phyloP scores from a whole-genome alignment of 2,113 vertebrate genomes.

The Mola mola region DNA sequence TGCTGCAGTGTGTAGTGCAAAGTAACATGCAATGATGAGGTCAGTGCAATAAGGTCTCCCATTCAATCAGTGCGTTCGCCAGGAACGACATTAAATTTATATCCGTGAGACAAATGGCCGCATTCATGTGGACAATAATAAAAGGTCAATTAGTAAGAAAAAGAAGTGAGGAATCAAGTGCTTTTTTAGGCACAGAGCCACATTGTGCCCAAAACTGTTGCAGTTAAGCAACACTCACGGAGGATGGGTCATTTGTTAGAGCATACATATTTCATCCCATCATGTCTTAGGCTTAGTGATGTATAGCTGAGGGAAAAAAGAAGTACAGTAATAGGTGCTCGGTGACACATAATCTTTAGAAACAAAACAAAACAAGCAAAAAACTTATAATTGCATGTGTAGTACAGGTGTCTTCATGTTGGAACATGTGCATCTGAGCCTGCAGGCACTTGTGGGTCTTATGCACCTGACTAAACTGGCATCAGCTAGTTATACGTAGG shows the following conservation, averaged over 20 bases:
- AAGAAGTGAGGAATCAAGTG: neutral
- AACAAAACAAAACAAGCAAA: too few species aligned
- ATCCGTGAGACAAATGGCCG: constrained; percentile 33
- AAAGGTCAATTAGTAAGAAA: constrained; percentile 19
- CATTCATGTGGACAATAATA: constrained; percentile 12
- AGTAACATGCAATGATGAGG: constrained; percentile 38
- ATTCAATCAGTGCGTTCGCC: constrained; percentile 24
- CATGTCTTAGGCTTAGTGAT: too few species aligned
- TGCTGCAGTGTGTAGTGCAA: constrained; percentile 12
- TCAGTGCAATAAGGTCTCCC: constrained; percentile 44
- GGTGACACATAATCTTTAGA: constrained; percentile 19
- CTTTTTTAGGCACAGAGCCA: too few species aligned
- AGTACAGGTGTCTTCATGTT: constrained; percentile 18
- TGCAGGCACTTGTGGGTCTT: constrained; percentile 38
- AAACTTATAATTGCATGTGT: constrained; percentile 42
- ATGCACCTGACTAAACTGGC: too few species aligned
- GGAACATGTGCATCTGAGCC: constrained; percentile 7
- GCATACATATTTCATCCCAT: too few species aligned
- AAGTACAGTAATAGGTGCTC: too few species aligned
- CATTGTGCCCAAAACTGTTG: too few species aligned
- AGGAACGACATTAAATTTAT: constrained; percentile 29
- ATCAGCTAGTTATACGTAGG: too few species aligned
- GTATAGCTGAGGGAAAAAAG: too few species aligned
- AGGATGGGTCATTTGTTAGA: too few species aligned
- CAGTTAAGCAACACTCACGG: too few species aligned